Percentiles rank a stretch among this genome's conserved stretches.
Evolutionary conservation across 37 sponge, comb jelly and placozoan species (phyloP).

Genomic region (Amphimedon queenslandica): DNA sequence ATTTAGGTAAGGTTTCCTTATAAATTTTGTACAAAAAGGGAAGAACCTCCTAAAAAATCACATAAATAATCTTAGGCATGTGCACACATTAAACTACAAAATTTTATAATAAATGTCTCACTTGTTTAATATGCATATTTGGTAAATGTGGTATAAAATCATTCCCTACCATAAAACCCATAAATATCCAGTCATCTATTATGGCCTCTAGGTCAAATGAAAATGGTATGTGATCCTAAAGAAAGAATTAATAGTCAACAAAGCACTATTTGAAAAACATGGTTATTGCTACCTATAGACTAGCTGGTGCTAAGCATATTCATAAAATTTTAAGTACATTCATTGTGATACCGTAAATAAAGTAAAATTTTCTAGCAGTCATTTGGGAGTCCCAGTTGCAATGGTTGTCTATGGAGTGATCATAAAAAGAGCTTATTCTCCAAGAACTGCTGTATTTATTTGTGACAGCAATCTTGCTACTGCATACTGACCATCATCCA

Average conservation of each 20-base stretch:
- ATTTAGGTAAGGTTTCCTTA: slow-evolving; percentile 57
- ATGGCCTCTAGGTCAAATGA: slow-evolving; percentile 85
- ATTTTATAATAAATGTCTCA: slow-evolving; percentile 12
- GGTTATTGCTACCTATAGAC: no score
- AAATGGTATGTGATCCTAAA: slow-evolving; percentile 68
- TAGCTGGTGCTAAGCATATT: no score
- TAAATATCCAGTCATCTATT: slow-evolving; percentile 95
- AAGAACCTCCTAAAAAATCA: slow-evolving; percentile 49
- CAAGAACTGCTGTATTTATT: no score
- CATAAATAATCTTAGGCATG: slow-evolving; percentile 1
- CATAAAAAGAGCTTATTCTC: no score
- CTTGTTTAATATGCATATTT: slow-evolving; percentile 90
- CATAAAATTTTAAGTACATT: no score
- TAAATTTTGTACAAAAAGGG: slow-evolving; percentile 75
- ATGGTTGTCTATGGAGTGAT: no score
- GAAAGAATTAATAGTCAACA: not conserved
- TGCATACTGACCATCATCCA: no score
- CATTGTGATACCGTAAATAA: no score
- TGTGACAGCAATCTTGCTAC: no score
- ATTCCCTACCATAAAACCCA: slow-evolving; percentile 97
- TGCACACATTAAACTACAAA: slow-evolving; percentile 1
- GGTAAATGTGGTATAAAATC: slow-evolving; percentile 98
- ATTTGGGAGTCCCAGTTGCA: no score
- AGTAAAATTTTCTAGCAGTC: no score
- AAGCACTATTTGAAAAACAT: not conserved